A percentile compares a stretch with the other conserved stretches of the same genome.
Conservation (phyloP, 2,797 vertebrate species). For the Hapalemur alaotrensis region DNA sequence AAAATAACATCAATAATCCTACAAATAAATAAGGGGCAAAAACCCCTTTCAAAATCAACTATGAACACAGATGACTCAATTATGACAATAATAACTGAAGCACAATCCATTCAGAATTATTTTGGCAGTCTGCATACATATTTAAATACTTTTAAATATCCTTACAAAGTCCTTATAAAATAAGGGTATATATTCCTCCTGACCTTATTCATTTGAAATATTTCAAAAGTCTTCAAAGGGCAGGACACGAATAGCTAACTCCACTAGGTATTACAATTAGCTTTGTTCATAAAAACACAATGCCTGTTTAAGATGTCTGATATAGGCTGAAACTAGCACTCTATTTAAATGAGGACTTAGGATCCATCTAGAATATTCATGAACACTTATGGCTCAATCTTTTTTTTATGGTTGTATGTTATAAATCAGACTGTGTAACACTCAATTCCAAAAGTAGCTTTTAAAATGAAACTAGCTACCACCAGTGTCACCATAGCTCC, state of each 20-base stretch:
- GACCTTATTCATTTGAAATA: slow-evolving; percentile 45
- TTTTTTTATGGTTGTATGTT: slow-evolving; percentile 11
- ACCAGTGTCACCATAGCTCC: neutral
- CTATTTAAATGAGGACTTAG: slow-evolving; percentile 35
- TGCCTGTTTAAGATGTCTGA: slow-evolving; percentile 37
- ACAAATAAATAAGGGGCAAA: slow-evolving; percentile 48
- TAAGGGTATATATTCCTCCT: slow-evolving; percentile 44
- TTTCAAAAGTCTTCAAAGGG: slow-evolving; percentile 62
- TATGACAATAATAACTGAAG: slow-evolving; percentile 57
- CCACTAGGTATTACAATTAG: neutral
- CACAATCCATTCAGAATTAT: slow-evolving; percentile 37
- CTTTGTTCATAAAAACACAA: slow-evolving; percentile 66
- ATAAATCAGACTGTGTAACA: slow-evolving; percentile 34
- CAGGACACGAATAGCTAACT: slow-evolving; percentile 25
- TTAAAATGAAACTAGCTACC: slow-evolving; percentile 43
- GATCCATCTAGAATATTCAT: slow-evolving; percentile 44
- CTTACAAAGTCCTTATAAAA: slow-evolving; percentile 52
- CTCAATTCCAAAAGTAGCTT: slow-evolving; percentile 48
- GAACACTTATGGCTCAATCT: neutral
- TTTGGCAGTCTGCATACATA: slow-evolving; percentile 52
- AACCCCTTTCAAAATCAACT: slow-evolving; percentile 35
- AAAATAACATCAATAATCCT: slow-evolving; percentile 58
- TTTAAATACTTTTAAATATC: slow-evolving; percentile 55
- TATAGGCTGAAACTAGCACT: neutral
- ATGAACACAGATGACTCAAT: slow-evolving; percentile 41